Evolutionary conservation across 2,888 invertebrate species (phyloP).

Genomic region (Scaptomyza flava): DNA sequence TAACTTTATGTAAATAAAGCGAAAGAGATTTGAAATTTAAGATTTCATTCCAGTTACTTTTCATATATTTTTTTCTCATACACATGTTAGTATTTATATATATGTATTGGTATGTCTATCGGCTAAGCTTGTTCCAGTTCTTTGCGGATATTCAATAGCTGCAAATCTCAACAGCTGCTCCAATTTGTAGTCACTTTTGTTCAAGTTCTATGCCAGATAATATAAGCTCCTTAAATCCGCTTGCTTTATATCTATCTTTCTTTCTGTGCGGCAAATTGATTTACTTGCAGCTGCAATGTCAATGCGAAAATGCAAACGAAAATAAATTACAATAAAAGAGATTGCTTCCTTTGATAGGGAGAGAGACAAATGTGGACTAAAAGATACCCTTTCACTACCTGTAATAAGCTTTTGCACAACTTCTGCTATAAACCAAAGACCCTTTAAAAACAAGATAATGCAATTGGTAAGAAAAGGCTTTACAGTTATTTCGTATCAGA

Average conservation of each 20-base stretch:
- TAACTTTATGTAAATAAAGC: constrained; percentile 3
- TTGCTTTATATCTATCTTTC: not conserved
- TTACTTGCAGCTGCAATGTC: constrained; percentile 7
- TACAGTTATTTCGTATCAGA: too few species aligned
- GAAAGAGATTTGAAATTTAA: constrained; percentile 2
- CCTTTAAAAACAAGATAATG: too few species aligned
- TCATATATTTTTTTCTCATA: too few species aligned
- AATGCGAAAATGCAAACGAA: not conserved
- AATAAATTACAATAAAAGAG: not conserved
- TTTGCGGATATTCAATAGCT: not conserved
- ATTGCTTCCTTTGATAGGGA: not conserved
- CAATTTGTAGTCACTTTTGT: constrained; percentile 1
- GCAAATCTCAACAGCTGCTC: not conserved
- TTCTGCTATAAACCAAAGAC: not conserved
- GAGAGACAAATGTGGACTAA: not conserved
- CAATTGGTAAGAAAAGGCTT: too few species aligned
- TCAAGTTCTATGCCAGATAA: not conserved
- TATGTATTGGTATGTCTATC: not conserved
- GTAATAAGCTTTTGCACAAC: too few species aligned
- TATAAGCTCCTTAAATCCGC: constrained; percentile 1
- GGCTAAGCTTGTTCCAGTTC: not conserved
- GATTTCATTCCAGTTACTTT: not conserved
- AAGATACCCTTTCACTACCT: not conserved
- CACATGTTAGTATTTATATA: too few species aligned
- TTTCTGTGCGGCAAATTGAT: not conserved